phyloP scores from a whole-genome alignment of 2,113 vertebrate species.

The Eulacestoma nigropectus region DNA sequence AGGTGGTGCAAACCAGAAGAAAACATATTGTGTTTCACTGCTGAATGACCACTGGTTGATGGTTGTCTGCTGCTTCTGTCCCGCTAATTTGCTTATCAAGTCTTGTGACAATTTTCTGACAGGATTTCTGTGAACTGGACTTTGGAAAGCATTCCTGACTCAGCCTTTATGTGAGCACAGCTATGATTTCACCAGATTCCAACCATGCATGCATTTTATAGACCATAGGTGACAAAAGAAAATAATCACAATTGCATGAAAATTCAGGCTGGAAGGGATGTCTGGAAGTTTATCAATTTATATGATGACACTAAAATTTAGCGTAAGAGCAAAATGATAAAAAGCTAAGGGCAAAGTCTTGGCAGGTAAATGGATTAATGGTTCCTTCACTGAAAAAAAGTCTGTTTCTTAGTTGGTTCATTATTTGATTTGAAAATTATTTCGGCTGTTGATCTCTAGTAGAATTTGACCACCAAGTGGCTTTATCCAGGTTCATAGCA shows the following conservation, averaged over 20 bases:
- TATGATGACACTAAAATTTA: not conserved
- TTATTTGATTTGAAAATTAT: not conserved
- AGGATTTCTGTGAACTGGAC: fast-evolving
- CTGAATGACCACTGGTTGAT: not conserved
- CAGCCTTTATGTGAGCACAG: not conserved
- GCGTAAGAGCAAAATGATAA: not conserved
- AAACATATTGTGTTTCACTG: not conserved
- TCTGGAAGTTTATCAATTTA: not conserved
- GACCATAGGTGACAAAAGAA: not conserved
- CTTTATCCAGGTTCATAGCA: not conserved
- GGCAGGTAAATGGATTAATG: not conserved
- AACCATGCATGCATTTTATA: not conserved
- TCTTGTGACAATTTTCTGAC: not conserved
- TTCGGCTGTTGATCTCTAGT: not conserved
- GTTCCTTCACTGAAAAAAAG: not conserved
- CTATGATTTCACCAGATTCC: not conserved
- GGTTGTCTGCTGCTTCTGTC: not conserved
- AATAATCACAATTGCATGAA: not conserved
- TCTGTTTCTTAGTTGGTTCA: not conserved
- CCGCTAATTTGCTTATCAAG: not conserved
- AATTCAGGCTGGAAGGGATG: not conserved
- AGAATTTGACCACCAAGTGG: not conserved
- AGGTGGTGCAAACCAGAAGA: not conserved
- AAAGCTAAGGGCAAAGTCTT: not conserved
- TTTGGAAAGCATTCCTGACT: not conserved